Evolutionary conservation across 2,888 invertebrate species (phyloP), one percentile per base, ranked within the genome.

Genomic region (Tillus elongatus): DNA sequence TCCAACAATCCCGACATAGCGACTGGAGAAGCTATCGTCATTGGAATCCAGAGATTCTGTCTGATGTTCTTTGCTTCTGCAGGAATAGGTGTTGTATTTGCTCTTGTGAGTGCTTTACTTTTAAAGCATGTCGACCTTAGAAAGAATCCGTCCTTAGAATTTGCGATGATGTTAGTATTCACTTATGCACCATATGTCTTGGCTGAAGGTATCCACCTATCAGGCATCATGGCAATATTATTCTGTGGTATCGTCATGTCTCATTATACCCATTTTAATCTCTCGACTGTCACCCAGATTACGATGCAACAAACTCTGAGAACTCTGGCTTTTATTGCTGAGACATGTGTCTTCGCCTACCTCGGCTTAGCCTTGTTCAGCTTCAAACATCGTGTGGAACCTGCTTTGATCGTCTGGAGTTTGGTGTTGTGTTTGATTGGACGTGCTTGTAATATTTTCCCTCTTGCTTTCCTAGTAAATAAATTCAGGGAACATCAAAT

Each of bases 241-340:
- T 96, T 97, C 64, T 95, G 95, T 69, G 98, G 97, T 4, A 92
- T 98, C 58, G 95, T 96, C 1, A 98, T 98, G 98, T 96, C 96
- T 0, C 98, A 98, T 65, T 98, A 98, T 64, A 97, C 97, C 9
- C 98, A 98, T 71, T 91, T 90, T 59, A 98, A 98, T 66, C 70
- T 98, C 29, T 96, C 96, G 1, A 96, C 97, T 1, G 87, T 98
- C 12, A 96, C 97, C 0, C 98, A 98, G 70, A 95, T 98, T 35
- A 97, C 97, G 2, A 96, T 98, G 86, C 96, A 97, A 63, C 96
- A 97, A 67, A 97, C 96, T 1, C 90, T 98, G 79, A 75, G 95
- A 56, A 97, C 97, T 0, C 70, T 98, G 40, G 89, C 98, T 2
- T 97, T 98, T 58, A 93, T 97, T 46, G 96, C 89, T 50, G 97